These are phyloP conservation scores for Plemyria rubiginata DNA, from an alignment of 2,888 invertebrate genomes.

Conservation along the genomic window DNA sequence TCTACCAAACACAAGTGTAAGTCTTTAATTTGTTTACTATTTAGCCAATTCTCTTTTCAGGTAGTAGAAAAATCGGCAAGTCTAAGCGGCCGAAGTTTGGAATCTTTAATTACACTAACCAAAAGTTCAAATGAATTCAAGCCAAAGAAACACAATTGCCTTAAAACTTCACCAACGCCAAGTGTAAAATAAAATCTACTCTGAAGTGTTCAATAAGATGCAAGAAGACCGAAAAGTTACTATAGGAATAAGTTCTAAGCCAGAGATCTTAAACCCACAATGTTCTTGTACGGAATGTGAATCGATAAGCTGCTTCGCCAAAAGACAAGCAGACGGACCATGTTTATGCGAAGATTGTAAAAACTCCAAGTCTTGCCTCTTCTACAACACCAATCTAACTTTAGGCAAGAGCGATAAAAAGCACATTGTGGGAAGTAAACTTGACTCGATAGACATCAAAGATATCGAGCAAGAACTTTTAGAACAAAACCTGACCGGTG, in stretches of 20 bases:
- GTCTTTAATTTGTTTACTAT: too few species aligned
- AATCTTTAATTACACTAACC: slow-evolving; percentile 23
- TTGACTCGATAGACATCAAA: slow-evolving; percentile 4
- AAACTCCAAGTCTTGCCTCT: slow-evolving; percentile 43
- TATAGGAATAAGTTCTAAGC: slow-evolving; percentile 8
- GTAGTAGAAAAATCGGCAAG: slow-evolving; percentile 42
- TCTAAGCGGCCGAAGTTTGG: slow-evolving; percentile 42
- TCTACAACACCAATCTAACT: slow-evolving; percentile 24
- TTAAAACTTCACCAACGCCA: slow-evolving; percentile 19
- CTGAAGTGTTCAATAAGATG: slow-evolving; percentile 16
- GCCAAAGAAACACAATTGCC: slow-evolving; percentile 45
- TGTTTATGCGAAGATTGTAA: slow-evolving; percentile 43
- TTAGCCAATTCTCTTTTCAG: slow-evolving; percentile 45
- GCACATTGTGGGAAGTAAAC: not conserved
- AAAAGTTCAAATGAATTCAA: slow-evolving; percentile 21
- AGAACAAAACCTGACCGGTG: slow-evolving; percentile 11
- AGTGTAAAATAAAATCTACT: slow-evolving; percentile 17
- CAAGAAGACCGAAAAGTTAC: slow-evolving; percentile 14
- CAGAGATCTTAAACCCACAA: slow-evolving; percentile 29
- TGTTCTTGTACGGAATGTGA: slow-evolving; percentile 63
- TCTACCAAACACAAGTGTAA: too few species aligned
- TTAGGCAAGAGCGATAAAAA: slow-evolving; percentile 1
- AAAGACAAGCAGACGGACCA: slow-evolving; percentile 38
- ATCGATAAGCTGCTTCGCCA: slow-evolving; percentile 49
- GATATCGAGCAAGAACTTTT: slow-evolving; percentile 5